Evolutionary conservation across 2,797 vertebrate species (phyloP).

Genomic region (Sparidentex hasta): DNA sequence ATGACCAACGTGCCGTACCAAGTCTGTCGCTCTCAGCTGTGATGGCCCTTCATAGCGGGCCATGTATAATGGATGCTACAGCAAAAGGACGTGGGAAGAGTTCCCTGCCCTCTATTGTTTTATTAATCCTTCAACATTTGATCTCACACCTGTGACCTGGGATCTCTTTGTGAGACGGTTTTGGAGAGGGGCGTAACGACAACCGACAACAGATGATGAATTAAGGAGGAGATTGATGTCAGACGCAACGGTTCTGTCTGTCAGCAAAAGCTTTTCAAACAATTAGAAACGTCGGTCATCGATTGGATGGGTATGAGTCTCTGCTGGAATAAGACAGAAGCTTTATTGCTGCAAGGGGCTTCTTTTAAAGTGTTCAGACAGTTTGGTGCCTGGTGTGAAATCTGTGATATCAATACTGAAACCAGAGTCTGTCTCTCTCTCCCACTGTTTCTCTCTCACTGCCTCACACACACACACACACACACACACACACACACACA

Average conservation of each 20-base stretch:
- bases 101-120: slow-evolving; percentile 69
- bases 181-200: slow-evolving; percentile 22
- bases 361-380: slow-evolving; percentile 88
- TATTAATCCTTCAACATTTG: slow-evolving; percentile 83
- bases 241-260: slow-evolving; percentile 72
- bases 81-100: slow-evolving; percentile 64
- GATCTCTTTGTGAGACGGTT: slow-evolving; percentile 66
- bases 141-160: slow-evolving; percentile 75
- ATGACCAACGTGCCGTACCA: slow-evolving; percentile 75
- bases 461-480: slow-evolving; percentile 6
- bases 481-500: slow-evolving; percentile 1
- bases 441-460: background rate
- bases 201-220: slow-evolving; percentile 25
- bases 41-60: slow-evolving; percentile 86
- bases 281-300: slow-evolving; percentile 85
- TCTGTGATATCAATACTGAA: slow-evolving; percentile 83
- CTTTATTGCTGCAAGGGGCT: slow-evolving; percentile 86
- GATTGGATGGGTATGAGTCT: slow-evolving; percentile 83
- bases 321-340: slow-evolving; percentile 75
- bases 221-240: slow-evolving; percentile 48
- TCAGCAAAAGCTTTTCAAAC: slow-evolving; percentile 83
- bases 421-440: slow-evolving; percentile 59
- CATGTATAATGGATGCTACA: slow-evolving; percentile 92
- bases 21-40: slow-evolving; percentile 60
- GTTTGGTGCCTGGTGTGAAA: slow-evolving; percentile 87